Evolutionary conservation across 2,113 vertebrate genomes (phyloP), one percentile per base, ranked within the genome.

Genomic region (Sciurus niger): DNA sequence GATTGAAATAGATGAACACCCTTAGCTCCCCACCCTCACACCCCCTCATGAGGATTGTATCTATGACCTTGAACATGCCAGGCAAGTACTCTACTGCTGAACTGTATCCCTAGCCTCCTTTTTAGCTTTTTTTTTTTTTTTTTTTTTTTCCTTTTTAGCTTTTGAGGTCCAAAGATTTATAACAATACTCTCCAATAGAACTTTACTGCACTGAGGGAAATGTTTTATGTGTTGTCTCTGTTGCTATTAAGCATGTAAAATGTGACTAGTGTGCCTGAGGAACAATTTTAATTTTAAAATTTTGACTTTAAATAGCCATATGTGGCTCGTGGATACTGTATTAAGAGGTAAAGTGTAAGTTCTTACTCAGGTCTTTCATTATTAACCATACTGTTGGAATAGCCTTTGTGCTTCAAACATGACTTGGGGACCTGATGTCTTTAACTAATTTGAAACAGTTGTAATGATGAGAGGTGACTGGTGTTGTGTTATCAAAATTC

Each of bases 291-390:
- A 53, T 32, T 74, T 37, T 53, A 55, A 70, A 58, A 63, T 83
- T 37, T 94, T 77, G 12, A 63, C 24, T 88, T 91, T 63, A 85
- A 65, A 85, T 90, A 94, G 40, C 37, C 2, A 37, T 2, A 53
- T 34, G 0, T 67, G 67, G 11, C 58, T 86, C 30, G 48, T 79
- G 25, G 43, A 16, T 67, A 6, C 8, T 89, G 4, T 86, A 34
- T 60, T 95, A 55, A 77, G 46, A 85, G 58, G 48, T 79, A 85
- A 87, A 43, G 16, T 60, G 84, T 82, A 32, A 94, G 32, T 73
- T 40, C 25, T 84, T 73, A 8, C 67, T 32, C 3, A 93, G 37
- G 63, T 20, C 18, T 91, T 96, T 34, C 0, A 22, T 89, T 73
- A 80, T 22, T 79, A 48, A 72, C 17, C 28, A 72, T 22, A 65